Conservation (phyloP, 2,797 vertebrate genomes). For the Spheniscus humboldti region DNA sequence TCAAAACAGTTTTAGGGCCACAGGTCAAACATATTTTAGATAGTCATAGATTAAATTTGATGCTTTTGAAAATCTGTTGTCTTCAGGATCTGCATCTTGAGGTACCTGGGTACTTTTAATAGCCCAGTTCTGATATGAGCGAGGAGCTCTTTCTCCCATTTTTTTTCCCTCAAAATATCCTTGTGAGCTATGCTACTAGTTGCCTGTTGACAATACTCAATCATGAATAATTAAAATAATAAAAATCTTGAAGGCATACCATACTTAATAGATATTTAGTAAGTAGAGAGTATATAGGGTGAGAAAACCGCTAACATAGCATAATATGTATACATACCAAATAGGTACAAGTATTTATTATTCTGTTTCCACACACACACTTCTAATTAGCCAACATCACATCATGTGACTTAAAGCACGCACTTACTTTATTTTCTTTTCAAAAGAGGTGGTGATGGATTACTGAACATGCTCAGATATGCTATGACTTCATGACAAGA, state of each 20-base stretch:
- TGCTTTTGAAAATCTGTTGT: not conserved
- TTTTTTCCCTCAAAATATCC: not conserved
- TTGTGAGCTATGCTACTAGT: not conserved
- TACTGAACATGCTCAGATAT: not conserved
- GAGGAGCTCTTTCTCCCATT: not conserved
- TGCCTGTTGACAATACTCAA: not conserved
- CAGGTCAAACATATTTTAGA: not conserved
- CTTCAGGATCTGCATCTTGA: not conserved
- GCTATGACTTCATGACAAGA: not conserved
- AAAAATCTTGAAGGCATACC: not conserved
- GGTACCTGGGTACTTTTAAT: not conserved
- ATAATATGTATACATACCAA: not conserved
- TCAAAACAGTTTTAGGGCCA: not conserved
- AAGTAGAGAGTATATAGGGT: not conserved
- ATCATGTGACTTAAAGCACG: not conserved
- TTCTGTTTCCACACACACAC: not conserved
- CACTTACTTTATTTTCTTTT: not conserved
- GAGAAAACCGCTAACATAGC: not conserved
- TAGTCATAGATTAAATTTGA: not conserved
- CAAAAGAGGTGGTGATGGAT: not conserved
- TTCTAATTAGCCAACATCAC: not conserved
- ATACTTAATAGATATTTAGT: not conserved
- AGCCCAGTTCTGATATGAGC: not conserved
- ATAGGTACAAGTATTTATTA: not conserved
- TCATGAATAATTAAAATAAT: not conserved